Evolutionary conservation across 2,113 vertebrate species (phyloP), one percentile per base, ranked within the genome.

Genomic region (Tachysurus fulvidraco): DNA sequence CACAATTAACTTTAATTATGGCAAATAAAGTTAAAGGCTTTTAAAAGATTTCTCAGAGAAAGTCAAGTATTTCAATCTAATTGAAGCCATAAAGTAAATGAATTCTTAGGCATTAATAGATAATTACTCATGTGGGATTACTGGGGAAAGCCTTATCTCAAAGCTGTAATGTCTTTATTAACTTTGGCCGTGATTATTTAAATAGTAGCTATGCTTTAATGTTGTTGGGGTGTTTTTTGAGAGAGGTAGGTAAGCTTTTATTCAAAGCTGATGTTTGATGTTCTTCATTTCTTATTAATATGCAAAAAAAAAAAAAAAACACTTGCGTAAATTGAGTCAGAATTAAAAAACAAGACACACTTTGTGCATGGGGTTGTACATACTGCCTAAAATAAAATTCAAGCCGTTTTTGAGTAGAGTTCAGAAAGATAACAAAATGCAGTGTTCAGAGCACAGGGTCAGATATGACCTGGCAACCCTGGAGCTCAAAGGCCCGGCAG

Each of bases 1-100:
- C 21, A 55, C n/a, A 36, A 50, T 79, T 55, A 85, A 79, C 16
- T 79, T 62, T 50, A 79, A 54, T 65, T 54, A 85, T 5, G 12
- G 21, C 6, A 59, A 85, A 25, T 41, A 73, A 44, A 2, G 30
- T 73, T 5, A 17, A 16, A 84, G 52, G 62, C 50, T 69, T 83
- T 41, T 3, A 36, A 17, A 44, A 17, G 8, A 44, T 21, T 73
- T 23, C 16, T 44, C 19, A 11, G 36, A 30, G 44, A 77, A 52
- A 13, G 57, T 77, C 73, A 23, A 62, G 44, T 64, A 54, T 62
- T 36, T 25, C 2, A 36, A 67, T 14, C 9, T 79, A 85, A 79
- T 67, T 52, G 13, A 30, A 28, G 36, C 30, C 8, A 85, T 41
- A 60, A 60, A 46, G 25, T 1, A n/a, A 62, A 77, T 77, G 0